Evolutionary conservation across 2,113 vertebrate species (phyloP).

Genomic region (Poeciliopsis prolifica): DNA sequence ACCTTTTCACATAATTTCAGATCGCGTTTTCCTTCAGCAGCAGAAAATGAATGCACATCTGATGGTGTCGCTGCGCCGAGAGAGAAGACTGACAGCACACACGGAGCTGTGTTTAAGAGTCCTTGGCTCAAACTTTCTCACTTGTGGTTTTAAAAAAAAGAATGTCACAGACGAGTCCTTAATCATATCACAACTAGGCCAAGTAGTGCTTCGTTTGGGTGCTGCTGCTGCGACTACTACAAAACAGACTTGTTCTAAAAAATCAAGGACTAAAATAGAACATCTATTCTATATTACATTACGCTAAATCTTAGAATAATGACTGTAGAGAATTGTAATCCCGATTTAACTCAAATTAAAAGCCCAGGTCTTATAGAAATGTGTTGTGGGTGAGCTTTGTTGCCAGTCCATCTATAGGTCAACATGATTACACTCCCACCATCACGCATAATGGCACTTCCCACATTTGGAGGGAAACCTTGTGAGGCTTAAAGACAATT

Average conservation of each 20-base stretch:
- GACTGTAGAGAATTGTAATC: neutral
- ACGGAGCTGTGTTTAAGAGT: neutral
- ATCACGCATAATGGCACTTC: neutral
- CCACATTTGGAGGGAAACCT: neutral
- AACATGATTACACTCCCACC: neutral
- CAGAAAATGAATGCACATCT: neutral
- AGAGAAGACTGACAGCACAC: neutral
- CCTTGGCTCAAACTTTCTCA: neutral
- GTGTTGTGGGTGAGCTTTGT: neutral
- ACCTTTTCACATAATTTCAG: neutral
- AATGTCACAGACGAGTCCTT: neutral
- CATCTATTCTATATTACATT: neutral
- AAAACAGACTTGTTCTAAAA: neutral
- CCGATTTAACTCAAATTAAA: neutral
- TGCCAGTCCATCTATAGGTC: neutral
- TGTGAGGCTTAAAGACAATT: neutral
- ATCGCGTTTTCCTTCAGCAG: neutral
- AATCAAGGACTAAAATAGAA: neutral
- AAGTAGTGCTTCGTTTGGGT: neutral
- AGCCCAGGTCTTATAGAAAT: neutral
- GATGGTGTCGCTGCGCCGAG: neutral
- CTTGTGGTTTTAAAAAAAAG: neutral
- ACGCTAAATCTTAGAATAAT: neutral
- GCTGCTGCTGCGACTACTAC: neutral
- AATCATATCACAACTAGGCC: neutral